Evolutionary conservation across 2,113 vertebrate genomes (phyloP), one percentile per base, ranked within the genome.

Genomic region (Tautogolabrus adspersus): DNA sequence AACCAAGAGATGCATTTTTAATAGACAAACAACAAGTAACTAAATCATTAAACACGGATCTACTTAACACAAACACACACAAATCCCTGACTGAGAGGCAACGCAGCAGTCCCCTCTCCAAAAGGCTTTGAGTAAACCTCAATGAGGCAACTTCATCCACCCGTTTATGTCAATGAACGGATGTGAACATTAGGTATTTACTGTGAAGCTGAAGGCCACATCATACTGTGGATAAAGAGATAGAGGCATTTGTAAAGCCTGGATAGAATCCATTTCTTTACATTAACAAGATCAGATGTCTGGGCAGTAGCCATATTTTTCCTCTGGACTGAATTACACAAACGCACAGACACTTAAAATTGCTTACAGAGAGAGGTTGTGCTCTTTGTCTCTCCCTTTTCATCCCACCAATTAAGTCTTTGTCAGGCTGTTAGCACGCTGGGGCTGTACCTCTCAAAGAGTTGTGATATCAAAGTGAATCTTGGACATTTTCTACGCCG

Each of bases 371-470:
- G 47, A 69, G 57, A 81, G 77, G 77, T 79, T 72, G 67, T 69
- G 61, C 73, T 77, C 78, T 75, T 62, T 67, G 70, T 71, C 72
- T 30, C 76, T 55, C 47, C 18, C 66, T 77, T 85, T 84, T 77
- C 54, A 77, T 76, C 66, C n/a, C 23, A 74, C 58, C 70, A 66
- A 76, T 73, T 83, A 81, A 79, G 84, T 77, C 89, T 89, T 81
- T 84, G 86, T 86, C 83, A 67, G 79, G 70, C 84, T 85, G 80
- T 90, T 86, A 80, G 62, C 67, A 51, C 40, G 74, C 81, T 60
- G 30, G 63, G 69, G 77, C 54, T 46, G 37, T 72, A 58, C 22
- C 37, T 84, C 75, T 79, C 46, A 61, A 58, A 75, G 51, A 81
- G 16, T 63, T 26, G 72, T 37, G 49, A 74, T 40, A 75, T 76